phyloP scores from a whole-genome alignment of 2,888 invertebrate genomes.

The Orchestes rusci region DNA sequence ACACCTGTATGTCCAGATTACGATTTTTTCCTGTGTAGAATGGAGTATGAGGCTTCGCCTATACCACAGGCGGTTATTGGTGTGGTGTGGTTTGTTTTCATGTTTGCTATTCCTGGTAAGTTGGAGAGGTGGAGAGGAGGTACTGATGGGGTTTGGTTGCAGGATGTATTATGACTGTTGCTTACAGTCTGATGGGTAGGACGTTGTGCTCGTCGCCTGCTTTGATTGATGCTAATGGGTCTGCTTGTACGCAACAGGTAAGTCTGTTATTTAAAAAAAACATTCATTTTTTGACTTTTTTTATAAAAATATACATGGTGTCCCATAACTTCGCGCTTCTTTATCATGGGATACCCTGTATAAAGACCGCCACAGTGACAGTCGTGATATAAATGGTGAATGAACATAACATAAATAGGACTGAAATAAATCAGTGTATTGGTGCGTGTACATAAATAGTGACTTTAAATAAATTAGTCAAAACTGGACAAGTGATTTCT shows the following conservation, averaged over 20 bases:
- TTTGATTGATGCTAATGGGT: constrained; percentile 61
- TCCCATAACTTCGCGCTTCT: neutral
- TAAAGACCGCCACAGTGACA: too few relatives aligned
- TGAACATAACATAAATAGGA: too few relatives aligned
- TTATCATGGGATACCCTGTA: too few relatives aligned
- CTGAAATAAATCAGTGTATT: too few relatives aligned
- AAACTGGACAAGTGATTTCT: too few relatives aligned
- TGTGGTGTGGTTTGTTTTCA: constrained; percentile 62
- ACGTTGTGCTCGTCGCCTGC: constrained; percentile 62
- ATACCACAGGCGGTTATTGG: constrained; percentile 56
- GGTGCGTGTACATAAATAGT: too few relatives aligned
- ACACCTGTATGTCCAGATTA: constrained; percentile 13
- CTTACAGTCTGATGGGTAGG: constrained; percentile 63
- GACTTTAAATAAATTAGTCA: too few relatives aligned
- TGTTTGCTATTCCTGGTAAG: constrained; percentile 69
- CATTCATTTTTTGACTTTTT: constrained; percentile 3
- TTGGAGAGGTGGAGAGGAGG: neutral
- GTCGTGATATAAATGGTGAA: too few relatives aligned
- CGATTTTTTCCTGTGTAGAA: constrained; percentile 47
- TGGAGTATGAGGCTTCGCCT: constrained; percentile 52
- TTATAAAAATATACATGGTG: neutral
- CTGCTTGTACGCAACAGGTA: constrained; percentile 53
- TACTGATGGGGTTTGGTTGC: constrained; percentile 13
- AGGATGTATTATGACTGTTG: constrained; percentile 59
- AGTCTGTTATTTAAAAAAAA: constrained; percentile 9